Percentiles rank a stretch among this genome's conserved stretches.
These are phyloP conservation scores for Heliothis subflexa DNA, from an alignment of 1,140 invertebrate genomes.

Conservation along the genomic window DNA sequence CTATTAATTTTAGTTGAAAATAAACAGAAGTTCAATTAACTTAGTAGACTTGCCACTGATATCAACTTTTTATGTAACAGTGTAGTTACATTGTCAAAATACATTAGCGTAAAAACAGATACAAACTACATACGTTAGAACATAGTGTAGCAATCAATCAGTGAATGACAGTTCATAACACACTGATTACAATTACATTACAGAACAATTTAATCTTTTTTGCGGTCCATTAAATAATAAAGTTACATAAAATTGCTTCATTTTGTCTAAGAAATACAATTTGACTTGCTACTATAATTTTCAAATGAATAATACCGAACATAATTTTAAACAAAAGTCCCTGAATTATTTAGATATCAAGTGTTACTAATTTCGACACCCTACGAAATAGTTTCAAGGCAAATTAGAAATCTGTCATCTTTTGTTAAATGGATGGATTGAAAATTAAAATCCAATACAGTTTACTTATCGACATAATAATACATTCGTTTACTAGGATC, in stretches of 20 bases:
- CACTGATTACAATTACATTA: slow-evolving; percentile 10
- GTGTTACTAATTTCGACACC: slow-evolving; percentile 1
- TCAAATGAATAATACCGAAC: neutral
- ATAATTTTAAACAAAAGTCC: neutral
- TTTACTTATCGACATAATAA: slow-evolving; percentile 77
- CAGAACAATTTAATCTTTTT: slow-evolving; percentile 29
- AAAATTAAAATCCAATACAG: slow-evolving; percentile 6
- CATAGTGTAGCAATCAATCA: neutral
- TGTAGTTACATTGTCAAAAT: neutral
- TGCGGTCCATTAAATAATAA: slow-evolving; percentile 1
- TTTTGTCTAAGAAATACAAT: neutral
- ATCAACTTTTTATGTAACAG: neutral
- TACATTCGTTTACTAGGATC: slow-evolving; percentile 83
- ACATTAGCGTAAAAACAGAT: neutral
- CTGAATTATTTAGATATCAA: neutral
- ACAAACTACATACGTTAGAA: neutral
- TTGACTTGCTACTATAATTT: neutral
- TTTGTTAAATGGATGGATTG: neutral
- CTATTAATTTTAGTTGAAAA: no score
- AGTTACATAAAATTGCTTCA: slow-evolving; percentile 26
- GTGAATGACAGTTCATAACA: neutral
- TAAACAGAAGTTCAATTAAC: no score
- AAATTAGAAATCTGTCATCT: neutral
- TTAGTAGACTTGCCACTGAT: no score
- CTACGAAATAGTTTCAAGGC: neutral